Base-by-base conservation (phyloP, 1,140 invertebrate genomes). In the Caenorhabditis brenneri region DNA sequence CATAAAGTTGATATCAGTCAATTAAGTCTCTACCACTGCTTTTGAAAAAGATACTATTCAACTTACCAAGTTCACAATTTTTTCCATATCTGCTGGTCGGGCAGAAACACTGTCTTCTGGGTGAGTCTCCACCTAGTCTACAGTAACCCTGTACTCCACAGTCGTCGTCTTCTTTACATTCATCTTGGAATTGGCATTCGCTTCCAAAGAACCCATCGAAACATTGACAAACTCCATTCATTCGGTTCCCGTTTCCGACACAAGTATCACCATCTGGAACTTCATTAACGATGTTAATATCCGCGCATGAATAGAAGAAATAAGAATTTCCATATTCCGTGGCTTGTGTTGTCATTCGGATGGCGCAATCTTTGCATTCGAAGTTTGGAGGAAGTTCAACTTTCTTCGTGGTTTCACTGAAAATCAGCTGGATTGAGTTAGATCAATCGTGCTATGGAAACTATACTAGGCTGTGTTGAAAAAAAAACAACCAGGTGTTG, bases 241-340 rank as follows among this genome's bases (percentile, higher is more conserved):
- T 79, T 65, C 86, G 55, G 7, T 83, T 85, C 33, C 86, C 86
- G 16, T 82, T 49, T 53, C 85, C 81, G 19, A 84, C 48, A 79
- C 86, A 87, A 7, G 86, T 85, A 42, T 87, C 82, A 0, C 84
- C 84, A 31, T 86, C 86, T 19, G 86, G 85, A 19, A 86, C 80
- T 88, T 88, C 85, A 81, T 83, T 88, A 33, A 92, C 93, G 86
- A 98, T 95, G 88, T 97, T 95, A 60, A 98, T 94, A 92, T 97
- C 96, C 2, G 96, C 95, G 89, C 96, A 98, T 0, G 95, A 96
- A 95, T 95, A 97, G 92, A 98, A 97, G 86, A 94, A 92, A 91
- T 97, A 97, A 86, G 92, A 93, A 15, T 79, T 74, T 0, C 94
- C 94, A 95, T 95, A 97, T 92, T 98, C 96, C n/a, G 93, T 93